Evolutionary conservation across 2,888 invertebrate species (phyloP), one percentile per base, ranked within the genome.

Genomic region (Amphipoea lucens): DNA sequence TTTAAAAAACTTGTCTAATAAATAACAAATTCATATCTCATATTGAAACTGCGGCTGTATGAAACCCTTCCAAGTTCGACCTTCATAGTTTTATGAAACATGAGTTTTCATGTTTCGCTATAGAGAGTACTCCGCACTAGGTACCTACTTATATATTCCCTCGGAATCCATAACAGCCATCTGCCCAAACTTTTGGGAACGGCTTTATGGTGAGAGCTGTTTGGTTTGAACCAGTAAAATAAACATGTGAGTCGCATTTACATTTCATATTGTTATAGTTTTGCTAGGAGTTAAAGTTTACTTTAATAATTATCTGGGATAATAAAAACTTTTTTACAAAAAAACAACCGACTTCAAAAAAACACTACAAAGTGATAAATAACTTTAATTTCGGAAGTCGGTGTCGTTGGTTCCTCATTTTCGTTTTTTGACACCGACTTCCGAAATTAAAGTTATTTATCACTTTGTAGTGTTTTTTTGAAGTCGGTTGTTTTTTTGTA

Each of bases 121-220:
- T 82, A 83, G 79, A 85, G 84, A 62, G 29, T 79, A 78, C 29
- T 62, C 62, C 88, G 82, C 87, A 89, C 88, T 67, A 48, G 40
- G 45, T 90, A 45, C 45, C n/a, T n/a, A n/a, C n/a, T 0, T 42
- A 89, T 90, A 92, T 90, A 92, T 90, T 89, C 90, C 82, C 80
- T 75, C 76, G 85, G 77, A 87, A 89, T 89, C 85, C 88, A 84
- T 86, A 87, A 89, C 88, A 88, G 79, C 81, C 82, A 78, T 79
- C 14, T 29, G 78, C 76, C 79, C 63, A 84, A 92, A 91, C 87
- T 90, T 92, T 91, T 78, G 84, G 88, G 89, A 80, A 79, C 85
- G 84, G 84, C 76, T 90, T 88, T 87, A 86, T 87, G 83, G 54
- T 84, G 79, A 74, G 83, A 87, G 88, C 86, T 82, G 82, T 84